Base-by-base conservation (phyloP, 2,797 vertebrate species). In the Crax fasciolata region DNA sequence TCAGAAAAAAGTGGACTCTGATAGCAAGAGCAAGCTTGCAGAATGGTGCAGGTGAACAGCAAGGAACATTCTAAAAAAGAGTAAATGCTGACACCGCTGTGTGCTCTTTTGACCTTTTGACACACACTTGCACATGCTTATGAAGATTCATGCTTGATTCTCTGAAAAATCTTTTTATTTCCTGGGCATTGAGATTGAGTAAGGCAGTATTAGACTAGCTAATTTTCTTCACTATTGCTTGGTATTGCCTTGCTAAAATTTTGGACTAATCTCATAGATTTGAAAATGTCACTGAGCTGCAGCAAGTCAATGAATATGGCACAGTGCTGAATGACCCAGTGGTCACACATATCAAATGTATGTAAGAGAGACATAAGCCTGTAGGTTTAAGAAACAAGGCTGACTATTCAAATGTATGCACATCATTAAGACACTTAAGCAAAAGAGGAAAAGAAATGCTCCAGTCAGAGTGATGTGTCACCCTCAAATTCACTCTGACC, bases 111-210 rank as follows among this genome's bases (percentile, higher is more conserved):
- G n/a, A 44, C 67, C 1, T 2, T 14, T 10, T 17, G 6, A 9
- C 70, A 19, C 5, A 18, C 2, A 41, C 11, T 11, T n/a, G 25
- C 13, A 43, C 5, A 20, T 28, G 13, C 43, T 76, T 19, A 28
- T 55, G 81, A 93, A 96, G 52, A 54, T 79, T 66, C 71, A 91
- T 32, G 5, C 21, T 52, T 65, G 30, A 44, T 49, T 84, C 20
- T 93, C 74, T 83, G 67, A 86, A 94, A 96, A 94, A 79, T 91
- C 66, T 20, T 90, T 96, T 79, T 51, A 46, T 85, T 92, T 89
- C 59, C 63, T 67, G 3, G 25, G 24, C 58, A 38, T 21, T 85
- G 87, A 35, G 30, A 67, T 44, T 52, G 67, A 51, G 61, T 77
- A 93, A 94, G 77, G 54, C 54, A 46, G 49, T 81, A 88, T 77